Conservation (phyloP, 2,888 invertebrate species). For the Criorhina ranunculi region DNA sequence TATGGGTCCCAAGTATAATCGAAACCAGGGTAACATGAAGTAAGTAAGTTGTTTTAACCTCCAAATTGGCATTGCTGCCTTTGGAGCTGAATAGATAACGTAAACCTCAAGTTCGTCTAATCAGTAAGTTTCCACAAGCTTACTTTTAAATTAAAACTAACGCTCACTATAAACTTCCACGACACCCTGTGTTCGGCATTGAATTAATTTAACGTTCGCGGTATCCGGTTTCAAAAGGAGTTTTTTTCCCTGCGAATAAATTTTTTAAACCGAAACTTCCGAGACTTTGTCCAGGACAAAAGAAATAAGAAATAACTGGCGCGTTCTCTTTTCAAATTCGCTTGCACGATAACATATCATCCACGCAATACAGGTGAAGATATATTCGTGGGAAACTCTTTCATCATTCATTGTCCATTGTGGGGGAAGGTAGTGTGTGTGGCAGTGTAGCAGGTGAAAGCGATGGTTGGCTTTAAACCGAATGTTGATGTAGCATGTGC, state of each 20-base stretch:
- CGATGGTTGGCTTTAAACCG: not conserved
- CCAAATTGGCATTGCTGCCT: no score
- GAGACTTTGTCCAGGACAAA: not conserved
- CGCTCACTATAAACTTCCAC: not conserved
- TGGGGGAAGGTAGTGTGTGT: not conserved
- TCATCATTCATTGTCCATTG: not conserved
- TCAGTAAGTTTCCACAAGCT: no score
- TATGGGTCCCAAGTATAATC: no score
- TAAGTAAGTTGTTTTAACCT: no score
- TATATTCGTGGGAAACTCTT: conserved; percentile 6
- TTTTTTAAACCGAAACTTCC: not conserved
- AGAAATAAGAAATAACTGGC: conserved; percentile 12
- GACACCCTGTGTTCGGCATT: not conserved
- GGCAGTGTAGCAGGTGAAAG: not conserved
- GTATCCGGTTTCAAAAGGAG: conserved; percentile 14
- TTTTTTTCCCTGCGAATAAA: conserved; percentile 15
- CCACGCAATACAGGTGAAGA: not conserved
- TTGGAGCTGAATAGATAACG: no score
- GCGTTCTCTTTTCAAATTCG: not conserved
- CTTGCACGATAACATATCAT: not conserved
- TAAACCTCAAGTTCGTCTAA: no score
- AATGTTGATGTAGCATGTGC: no score
- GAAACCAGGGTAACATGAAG: no score
- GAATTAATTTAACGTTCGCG: not conserved
- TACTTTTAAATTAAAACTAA: no score